Evolutionary conservation across 2,797 vertebrate species (phyloP).

Genomic region (Bradypodion ventrale): DNA sequence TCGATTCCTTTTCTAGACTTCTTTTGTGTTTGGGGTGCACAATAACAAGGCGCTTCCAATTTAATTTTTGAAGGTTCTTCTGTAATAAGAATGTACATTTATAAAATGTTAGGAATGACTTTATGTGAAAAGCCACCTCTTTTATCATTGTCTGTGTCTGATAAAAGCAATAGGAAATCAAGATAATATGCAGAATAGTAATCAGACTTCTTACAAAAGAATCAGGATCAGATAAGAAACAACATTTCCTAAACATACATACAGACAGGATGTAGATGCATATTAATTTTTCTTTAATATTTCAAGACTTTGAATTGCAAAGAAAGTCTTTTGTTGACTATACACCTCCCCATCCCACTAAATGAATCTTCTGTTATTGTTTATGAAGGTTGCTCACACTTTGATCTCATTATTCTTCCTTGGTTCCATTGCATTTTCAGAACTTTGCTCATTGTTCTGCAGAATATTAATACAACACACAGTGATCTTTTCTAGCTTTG

Average conservation of each 20-base stretch:
- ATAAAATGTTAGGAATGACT: background rate
- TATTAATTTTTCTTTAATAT: background rate
- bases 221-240: slow-evolving; percentile 1
- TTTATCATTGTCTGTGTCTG: slow-evolving; percentile 1
- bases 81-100: background rate
- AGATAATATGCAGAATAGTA: slow-evolving; percentile 10
- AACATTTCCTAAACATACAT: background rate
- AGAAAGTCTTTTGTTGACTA: background rate
- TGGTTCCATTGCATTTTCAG: background rate
- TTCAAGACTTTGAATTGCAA: background rate
- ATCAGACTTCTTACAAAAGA: slow-evolving; percentile 4
- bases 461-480: background rate
- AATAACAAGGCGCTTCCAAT: background rate
- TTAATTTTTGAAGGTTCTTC: slow-evolving; percentile 3
- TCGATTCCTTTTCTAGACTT: background rate
- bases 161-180: background rate
- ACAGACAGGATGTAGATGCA: background rate
- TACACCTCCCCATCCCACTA: background rate
- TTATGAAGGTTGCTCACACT: background rate
- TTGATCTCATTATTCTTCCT: background rate
- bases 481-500: background rate
- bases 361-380: slow-evolving; percentile 4
- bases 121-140: background rate
- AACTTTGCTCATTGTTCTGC: background rate
- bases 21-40: background rate